phyloP scores from a whole-genome alignment of 2,888 invertebrate genomes.

The Agelastica alni region DNA sequence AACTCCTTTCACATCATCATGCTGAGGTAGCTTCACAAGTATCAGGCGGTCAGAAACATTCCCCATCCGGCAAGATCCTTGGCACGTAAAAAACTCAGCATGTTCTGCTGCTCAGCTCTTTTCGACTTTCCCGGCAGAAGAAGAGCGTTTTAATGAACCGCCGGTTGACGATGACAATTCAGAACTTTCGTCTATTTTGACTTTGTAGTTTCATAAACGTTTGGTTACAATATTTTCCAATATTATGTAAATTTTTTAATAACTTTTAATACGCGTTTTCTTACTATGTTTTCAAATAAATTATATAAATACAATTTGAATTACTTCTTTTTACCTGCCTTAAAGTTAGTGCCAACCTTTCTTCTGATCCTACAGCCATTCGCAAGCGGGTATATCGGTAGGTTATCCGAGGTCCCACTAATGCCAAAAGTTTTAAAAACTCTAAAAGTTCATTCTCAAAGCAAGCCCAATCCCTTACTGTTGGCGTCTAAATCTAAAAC shows the following conservation, averaged over 20 bases:
- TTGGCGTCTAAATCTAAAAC: no score
- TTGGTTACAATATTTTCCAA: no score
- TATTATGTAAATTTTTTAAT: no score
- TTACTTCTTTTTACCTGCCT: neutral
- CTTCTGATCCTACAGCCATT: neutral
- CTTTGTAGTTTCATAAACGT: neutral
- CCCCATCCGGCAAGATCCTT: neutral
- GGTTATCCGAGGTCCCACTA: neutral
- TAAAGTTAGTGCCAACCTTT: constrained; percentile 4
- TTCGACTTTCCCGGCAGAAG: neutral
- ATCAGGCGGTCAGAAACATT: neutral
- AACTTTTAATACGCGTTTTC: neutral
- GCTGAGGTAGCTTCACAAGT: no score
- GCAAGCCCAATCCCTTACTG: no score
- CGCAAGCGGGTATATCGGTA: neutral
- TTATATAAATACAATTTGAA: neutral
- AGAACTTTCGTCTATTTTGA: neutral
- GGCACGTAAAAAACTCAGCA: neutral
- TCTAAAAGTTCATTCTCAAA: no score
- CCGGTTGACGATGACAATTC: neutral
- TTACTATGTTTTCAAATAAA: neutral
- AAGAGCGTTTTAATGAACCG: neutral
- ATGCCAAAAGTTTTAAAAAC: neutral
- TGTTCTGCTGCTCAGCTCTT: neutral
- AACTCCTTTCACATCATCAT: neutral